Conservation (phyloP, 2,888 invertebrate genomes). For the Watsonalla binaria region DNA sequence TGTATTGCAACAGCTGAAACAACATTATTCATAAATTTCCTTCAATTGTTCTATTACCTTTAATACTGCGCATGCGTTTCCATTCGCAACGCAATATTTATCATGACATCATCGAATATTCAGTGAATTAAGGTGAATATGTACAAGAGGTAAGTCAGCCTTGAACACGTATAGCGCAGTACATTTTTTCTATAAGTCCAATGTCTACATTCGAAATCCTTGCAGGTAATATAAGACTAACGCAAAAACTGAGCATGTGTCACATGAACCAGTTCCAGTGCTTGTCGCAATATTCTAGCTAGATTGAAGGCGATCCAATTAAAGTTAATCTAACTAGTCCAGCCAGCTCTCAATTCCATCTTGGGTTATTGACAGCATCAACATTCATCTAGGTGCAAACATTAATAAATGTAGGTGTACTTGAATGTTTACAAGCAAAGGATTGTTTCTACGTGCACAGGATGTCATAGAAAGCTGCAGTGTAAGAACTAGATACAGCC, state of each 20-base stretch:
- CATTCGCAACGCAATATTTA: not conserved
- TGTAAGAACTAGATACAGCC: not conserved
- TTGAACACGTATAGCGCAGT: slow-evolving; percentile 1
- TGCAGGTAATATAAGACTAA: not conserved
- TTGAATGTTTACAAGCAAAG: not conserved
- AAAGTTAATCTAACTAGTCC: too few species aligned
- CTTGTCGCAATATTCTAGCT: too few species aligned
- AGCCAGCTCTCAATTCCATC: too few species aligned
- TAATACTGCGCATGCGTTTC: not conserved
- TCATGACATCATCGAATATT: not conserved
- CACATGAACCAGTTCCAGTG: too few species aligned
- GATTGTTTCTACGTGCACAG: not conserved
- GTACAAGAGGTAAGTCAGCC: slow-evolving; percentile 2
- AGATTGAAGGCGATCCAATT: too few species aligned
- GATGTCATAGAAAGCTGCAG: not conserved
- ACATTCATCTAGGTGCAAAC: too few species aligned
- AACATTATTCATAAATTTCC: slow-evolving; percentile 9
- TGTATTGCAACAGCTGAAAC: slow-evolving; percentile 90
- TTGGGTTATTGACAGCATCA: too few species aligned
- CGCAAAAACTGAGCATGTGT: not conserved
- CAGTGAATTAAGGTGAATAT: not conserved
- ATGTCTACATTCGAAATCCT: not conserved
- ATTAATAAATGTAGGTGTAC: too few species aligned
- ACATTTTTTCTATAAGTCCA: not conserved
- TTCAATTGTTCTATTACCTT: not conserved